Evolutionary conservation across 2,888 invertebrate species (phyloP), one percentile per base, ranked within the genome.

Genomic region (Exephanes ischioxanthus): DNA sequence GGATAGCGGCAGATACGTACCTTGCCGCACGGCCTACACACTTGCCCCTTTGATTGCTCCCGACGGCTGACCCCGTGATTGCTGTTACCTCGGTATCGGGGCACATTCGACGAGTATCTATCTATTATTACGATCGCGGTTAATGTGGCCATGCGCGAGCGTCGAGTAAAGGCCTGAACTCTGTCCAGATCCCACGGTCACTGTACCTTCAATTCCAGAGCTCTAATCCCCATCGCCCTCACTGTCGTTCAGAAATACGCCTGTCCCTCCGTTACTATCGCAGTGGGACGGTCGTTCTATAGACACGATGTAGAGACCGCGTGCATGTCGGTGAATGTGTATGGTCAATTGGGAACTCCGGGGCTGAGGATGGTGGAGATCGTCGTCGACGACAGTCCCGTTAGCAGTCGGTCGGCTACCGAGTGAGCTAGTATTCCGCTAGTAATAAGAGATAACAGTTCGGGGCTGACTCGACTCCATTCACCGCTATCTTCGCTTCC

Each of bases 401-500:
- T 78, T 85, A 85, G 63, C 48, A 30, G 37, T 58, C 1, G 58
- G 26, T 0, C 6, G 11, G 30, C 55, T 19, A 55, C 19, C 45
- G 55, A 19, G 41, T 61, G 33, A 22, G 22, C 30, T 19, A 67
- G 19, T 67, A 77, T 73, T 61, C 51, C 78, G 26, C 30, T 75
- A 70, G 78, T 75, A 82, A 81, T 81, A 82, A 81, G 75, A 82
- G 85, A 85, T 85, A 85, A 70, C 78, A 55, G 70, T 37, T 61
- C 19, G 22, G 53, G 66, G 48, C n/a, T 58, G 81, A 80, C 80
- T 79, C 76, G 75, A 71, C 67, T 83, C 80, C 72, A 83, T 80
- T 61, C 76, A 79, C 79, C 66, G 48, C 75, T 71, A 80, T 67
- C 67, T 58, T 37, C n/a, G 48, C 26, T 83, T 66, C 67, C 80